Evolutionary conservation across 2,113 vertebrate genomes (phyloP), one percentile per base, ranked within the genome.

Genomic region (Phalacrocorax carbo): DNA sequence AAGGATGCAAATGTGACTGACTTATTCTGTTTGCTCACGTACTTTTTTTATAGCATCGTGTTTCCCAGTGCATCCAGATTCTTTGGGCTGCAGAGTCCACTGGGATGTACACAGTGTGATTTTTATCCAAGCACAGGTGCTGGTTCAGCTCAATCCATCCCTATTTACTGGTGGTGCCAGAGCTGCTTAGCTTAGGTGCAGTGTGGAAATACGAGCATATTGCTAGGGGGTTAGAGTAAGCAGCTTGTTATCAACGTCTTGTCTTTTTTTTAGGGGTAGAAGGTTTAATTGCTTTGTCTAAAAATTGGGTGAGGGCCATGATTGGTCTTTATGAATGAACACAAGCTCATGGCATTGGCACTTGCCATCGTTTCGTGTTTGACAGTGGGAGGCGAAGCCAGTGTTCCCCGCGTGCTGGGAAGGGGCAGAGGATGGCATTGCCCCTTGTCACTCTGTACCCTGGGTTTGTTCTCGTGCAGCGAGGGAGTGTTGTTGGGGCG

Each of bases 341-440:
- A 49, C 9, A 10, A 71, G 16, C 25, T 65, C 3, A 5, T 85
- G 65, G 70, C 75, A 92, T 55, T 70, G 65, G 36, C 12, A 15
- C 32, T 85, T 1, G 0, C 36, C 34, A 15, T 52, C 0, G 0
- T 55, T 88, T 81, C 0, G 2, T 51, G n/a, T 72, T 49, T 40
- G 23, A 34, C n/a, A 58, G 40, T 30, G 38, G 54, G 21, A 57
- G 57, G 21, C 2, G 2, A 77, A 87, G 21, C 12, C 22, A 14
- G 0, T 48, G 27, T 57, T 38, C n/a, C 26, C 34, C 0, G 0
- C 13, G 5, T 52, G 40, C 79, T 70, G 30, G 40, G 38, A 75
- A 19, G 48, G 61, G 23, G 25, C 36, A 79, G 58, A 18, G 49
- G 30, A 29, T 1, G 16, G 64, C 11, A 46, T 22, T 51, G 44